Conservation (phyloP, 1,140 invertebrate species). For the Gryon sp. region DNA sequence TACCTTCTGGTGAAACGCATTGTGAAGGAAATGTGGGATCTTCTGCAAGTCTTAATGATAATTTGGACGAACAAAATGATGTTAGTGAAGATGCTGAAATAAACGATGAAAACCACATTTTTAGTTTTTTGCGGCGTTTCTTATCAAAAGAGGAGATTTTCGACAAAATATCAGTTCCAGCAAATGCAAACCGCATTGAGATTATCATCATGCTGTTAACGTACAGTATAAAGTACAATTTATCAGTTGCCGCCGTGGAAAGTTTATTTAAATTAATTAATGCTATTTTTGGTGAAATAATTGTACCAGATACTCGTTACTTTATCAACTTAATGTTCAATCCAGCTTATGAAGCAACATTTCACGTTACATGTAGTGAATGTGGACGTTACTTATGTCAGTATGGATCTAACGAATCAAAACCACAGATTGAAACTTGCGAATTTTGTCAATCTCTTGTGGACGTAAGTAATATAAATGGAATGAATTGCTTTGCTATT, state of each 20-base stretch:
- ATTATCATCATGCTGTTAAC: constrained; percentile 20
- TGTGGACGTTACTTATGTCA: constrained; percentile 20
- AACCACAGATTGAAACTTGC: constrained; percentile 3
- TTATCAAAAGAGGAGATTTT: too few species aligned
- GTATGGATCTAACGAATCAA: constrained; percentile 10
- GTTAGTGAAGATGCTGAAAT: too few species aligned
- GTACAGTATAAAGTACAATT: constrained; percentile 5
- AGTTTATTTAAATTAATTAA: constrained; percentile 39
- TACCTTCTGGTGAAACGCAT: too few species aligned
- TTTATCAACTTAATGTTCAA: constrained; percentile 41
- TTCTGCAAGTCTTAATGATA: too few species aligned
- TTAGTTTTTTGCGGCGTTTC: too few species aligned
- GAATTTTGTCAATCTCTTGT: constrained; percentile 13
- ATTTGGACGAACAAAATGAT: too few species aligned
- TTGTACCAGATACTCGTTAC: constrained; percentile 33
- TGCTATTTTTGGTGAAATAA: constrained; percentile 12
- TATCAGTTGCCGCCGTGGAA: constrained; percentile 9
- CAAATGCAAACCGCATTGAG: constrained; percentile 7
- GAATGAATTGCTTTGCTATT: constrained; percentile 19
- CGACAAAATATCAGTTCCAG: constrained; percentile 14
- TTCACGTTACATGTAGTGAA: constrained; percentile 25
- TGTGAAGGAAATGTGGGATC: too few species aligned
- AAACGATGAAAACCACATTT: too few species aligned
- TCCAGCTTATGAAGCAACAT: constrained; percentile 13
- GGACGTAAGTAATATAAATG: neutral